phyloP scores from a whole-genome alignment of 2,888 invertebrate species.

The Pristionchus entomophagus region DNA sequence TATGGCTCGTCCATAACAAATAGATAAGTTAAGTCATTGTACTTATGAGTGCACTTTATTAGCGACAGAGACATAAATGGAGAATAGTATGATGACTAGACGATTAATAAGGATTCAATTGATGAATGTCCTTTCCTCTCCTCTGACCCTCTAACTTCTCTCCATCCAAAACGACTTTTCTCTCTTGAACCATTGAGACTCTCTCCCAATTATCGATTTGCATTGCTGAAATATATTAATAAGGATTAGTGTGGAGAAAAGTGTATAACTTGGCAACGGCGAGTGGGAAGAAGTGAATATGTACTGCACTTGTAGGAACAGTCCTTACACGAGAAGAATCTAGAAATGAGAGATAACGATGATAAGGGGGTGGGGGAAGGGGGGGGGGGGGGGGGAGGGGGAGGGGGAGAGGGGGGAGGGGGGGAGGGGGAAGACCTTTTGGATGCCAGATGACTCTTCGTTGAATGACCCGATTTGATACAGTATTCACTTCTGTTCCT shows the following conservation, averaged over 20 bases:
- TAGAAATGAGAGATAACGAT: no score
- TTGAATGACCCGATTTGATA: neutral
- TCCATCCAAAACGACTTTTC: neutral
- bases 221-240: neutral
- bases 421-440: neutral
- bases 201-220: neutral
- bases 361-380: no score
- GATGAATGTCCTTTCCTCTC: constrained; percentile 10
- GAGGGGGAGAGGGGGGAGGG: neutral
- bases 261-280: neutral
- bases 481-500: neutral
- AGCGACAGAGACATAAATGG: no score
- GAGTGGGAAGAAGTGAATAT: neutral
- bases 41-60: neutral
- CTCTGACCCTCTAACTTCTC: neutral
- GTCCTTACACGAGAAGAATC: neutral
- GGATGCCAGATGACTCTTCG: neutral
- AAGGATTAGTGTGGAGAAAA: neutral
- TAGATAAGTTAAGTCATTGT: no score
- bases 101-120: no score
- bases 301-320: constrained; percentile 6
- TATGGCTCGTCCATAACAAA: no score
- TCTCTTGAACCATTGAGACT: neutral
- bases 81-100: no score
- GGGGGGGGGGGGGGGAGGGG: neutral